A percentile compares a stretch with the other conserved stretches of the same genome.
phyloP scores from a whole-genome alignment of 1,140 invertebrate genomes.

The Drosophila tsacasi region DNA sequence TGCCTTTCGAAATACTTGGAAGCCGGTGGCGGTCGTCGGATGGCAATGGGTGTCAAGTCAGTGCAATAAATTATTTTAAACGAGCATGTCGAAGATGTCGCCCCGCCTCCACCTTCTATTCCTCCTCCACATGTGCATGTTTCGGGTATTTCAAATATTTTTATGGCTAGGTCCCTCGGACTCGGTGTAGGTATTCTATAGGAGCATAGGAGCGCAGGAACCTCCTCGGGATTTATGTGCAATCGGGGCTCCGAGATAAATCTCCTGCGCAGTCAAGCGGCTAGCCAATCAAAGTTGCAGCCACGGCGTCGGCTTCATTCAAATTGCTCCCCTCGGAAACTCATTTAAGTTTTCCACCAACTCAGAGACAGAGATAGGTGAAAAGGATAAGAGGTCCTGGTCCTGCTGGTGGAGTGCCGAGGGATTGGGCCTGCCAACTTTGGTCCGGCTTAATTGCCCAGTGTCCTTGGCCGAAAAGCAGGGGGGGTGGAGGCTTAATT shows the following conservation, averaged over 20 bases:
- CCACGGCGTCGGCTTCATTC: slow-evolving; percentile 55
- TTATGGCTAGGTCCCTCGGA: slow-evolving; percentile 54
- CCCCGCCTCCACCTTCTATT: not conserved
- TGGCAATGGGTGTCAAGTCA: slow-evolving; percentile 76
- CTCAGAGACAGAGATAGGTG: slow-evolving; percentile 64
- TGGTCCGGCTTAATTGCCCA: slow-evolving; percentile 79
- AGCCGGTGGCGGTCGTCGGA: slow-evolving; percentile 56
- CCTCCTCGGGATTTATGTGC: slow-evolving; percentile 57
- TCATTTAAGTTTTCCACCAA: slow-evolving; percentile 72
- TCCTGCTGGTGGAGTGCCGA: slow-evolving; percentile 27
- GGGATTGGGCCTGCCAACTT: slow-evolving; percentile 66
- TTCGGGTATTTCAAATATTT: slow-evolving; percentile 65
- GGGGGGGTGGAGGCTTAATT: slow-evolving; percentile 62
- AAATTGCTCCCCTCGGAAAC: slow-evolving; percentile 66
- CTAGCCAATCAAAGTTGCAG: slow-evolving; percentile 72
- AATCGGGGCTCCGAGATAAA: slow-evolving; percentile 57
- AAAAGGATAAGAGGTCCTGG: slow-evolving; percentile 72
- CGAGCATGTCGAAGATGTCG: slow-evolving; percentile 79
- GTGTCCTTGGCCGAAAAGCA: slow-evolving; percentile 66
- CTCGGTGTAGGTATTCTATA: slow-evolving; percentile 52
- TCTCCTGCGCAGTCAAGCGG: slow-evolving; percentile 57
- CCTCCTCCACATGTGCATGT: slow-evolving; percentile 30
- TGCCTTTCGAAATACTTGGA: slow-evolving; percentile 29
- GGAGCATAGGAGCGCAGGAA: slow-evolving; percentile 5
- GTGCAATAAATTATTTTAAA: slow-evolving; percentile 85